Percentiles rank a stretch among this genome's conserved stretches.
Evolutionary conservation across 2,113 vertebrate genomes (phyloP).

Genomic region (Acanthisitta chloris): DNA sequence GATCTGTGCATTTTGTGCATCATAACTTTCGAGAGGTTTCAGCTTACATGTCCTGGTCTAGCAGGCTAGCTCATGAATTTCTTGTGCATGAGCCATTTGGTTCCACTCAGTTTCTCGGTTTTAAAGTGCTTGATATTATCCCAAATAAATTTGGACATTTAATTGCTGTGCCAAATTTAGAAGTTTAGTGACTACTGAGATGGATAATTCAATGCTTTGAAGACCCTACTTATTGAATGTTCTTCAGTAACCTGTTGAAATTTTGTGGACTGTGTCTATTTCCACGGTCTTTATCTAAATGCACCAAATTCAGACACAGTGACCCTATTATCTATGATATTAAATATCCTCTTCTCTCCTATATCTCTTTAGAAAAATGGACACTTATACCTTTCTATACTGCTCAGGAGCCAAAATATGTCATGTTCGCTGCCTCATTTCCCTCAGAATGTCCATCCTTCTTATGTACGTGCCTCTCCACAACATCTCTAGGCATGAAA

Average conservation of each 20-base stretch:
- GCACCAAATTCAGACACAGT: neutral
- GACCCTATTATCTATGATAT: neutral
- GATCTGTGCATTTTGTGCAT: neutral
- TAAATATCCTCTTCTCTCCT: neutral
- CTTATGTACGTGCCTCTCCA: neutral
- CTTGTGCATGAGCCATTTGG: accelerated
- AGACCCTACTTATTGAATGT: neutral
- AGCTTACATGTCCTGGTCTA: neutral
- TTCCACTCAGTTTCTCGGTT: neutral
- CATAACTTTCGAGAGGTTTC: neutral
- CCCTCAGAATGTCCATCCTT: neutral
- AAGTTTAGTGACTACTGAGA: neutral
- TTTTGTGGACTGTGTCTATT: neutral
- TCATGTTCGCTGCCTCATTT: neutral
- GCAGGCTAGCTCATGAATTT: neutral
- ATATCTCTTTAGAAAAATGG: neutral
- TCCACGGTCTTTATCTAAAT: neutral
- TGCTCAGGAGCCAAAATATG: accelerated
- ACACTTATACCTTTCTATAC: accelerated
- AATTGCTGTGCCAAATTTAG: neutral
- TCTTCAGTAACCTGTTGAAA: neutral
- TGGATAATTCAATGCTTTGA: neutral
- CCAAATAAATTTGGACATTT: neutral
- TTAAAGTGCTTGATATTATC: neutral
- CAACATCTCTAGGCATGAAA: neutral